Evolutionary conservation across 1,140 invertebrate species (phyloP), one percentile per base, ranked within the genome.

Genomic region (Eufriesea mexicana): DNA sequence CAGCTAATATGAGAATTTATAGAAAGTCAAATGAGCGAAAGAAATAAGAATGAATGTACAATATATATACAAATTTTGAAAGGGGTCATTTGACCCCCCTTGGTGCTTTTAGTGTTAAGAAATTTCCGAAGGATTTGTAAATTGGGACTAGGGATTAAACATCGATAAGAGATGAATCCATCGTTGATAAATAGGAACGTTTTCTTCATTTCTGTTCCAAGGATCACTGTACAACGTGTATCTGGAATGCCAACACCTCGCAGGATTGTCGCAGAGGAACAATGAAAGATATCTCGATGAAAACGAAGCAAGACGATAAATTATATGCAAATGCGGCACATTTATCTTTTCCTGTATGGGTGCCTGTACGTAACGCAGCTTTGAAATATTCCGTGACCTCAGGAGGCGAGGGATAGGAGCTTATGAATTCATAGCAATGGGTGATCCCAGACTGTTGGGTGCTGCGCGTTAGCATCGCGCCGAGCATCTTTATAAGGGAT

Each of bases 351-450:
- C n/a, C n/a, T 45, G 14, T 18, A 45, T 68, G 45, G 35, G 16
- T 16, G 23, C 1, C 35, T 68, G 23, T 68, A 68, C 45, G 45
- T 68, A 68, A 49, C 16, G 14, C 42, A 45, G 45, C 66, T 49
- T 68, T 18, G 25, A 68, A 25, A 10, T 68, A 68, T 68, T 45
- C 45, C n/a, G 12, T 18, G 66, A 25, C 45, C 66, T 68, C n/a
- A 68, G 45, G 14, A 62, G 5, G 7, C 18, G 25, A 62, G 25
- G 14, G 25, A 35, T 35, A 7, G 7, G n/a, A 68, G 45, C 18
- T 68, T 68, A 68, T 68, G 66, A 68, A 68, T 68, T 68, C 45
- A 25, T 68, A 68, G 66, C 66, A 68, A 68, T 25, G 4, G 66
- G 66, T 35, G 66, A 68, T 68, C n/a, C 66, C 12, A n/a, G 42